Evolutionary conservation across 2,888 invertebrate species (phyloP), one percentile per base, ranked within the genome.

Genomic region (Poecilus cupreus): DNA sequence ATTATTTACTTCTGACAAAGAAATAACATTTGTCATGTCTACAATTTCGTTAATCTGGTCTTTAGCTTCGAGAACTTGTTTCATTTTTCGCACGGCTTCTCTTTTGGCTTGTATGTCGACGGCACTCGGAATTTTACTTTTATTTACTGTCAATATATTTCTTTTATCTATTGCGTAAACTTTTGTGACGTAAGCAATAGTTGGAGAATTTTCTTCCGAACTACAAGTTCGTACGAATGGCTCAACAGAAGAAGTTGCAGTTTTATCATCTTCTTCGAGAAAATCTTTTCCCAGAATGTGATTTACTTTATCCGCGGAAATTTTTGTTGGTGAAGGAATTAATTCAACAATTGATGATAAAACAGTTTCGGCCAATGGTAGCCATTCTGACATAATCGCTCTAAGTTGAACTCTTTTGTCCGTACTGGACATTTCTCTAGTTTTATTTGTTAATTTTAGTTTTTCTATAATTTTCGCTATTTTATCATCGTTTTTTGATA

Each of bases 371-470:
- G 98, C 95, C 70, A 99, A 89, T 3, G 98, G 97, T 68, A 98
- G 90, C 98, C 98, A 99, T 86, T 96, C 95, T 46, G 94, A 94
- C 88, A 96, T 94, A 11, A 98, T 91, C 0, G 96, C 93, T 87
- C 95, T 95, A 0, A 98, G 90, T 87, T 96, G 95, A 0, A 94
- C 91, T 88, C 94, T 93, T 0, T 93, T 89, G 88, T 98, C 98
- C 3, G 93, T 94, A 84, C 95, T 93, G 57, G 94, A 92, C 83
- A 96, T 88, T 88, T 98, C 98, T 83, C 96, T 90, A 0, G 94
- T 90, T 0, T 94, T 92, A 51, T 96, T 89, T 87, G 94, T 94
- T 2, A 98, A 92, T 32, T 94, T 94, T 24, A 98, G 90, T 85
- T 94, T 95, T 64, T 94, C 93, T 18, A 95, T 93, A 85, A 97